Evolutionary conservation across 2,888 invertebrate genomes (phyloP), one percentile per base, ranked within the genome.

Genomic region (Nesidiocoris tenuis): DNA sequence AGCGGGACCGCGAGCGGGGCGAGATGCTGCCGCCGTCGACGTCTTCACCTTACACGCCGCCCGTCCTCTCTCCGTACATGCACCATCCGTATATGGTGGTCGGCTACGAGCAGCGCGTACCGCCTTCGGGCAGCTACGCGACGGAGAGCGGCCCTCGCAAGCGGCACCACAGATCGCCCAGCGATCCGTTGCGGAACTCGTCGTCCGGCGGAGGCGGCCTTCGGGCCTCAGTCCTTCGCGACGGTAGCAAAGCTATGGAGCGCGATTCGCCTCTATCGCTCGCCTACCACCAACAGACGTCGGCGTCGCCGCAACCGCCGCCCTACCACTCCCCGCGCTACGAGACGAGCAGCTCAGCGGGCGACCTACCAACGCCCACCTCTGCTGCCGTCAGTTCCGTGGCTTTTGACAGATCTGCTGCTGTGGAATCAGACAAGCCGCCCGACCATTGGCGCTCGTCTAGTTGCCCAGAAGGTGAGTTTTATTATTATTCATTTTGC

Each of bases 201-300:
- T 75, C 78, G 71, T 61, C 55, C 54, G 89, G 89, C 78, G 90
- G 90, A 18, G 83, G 86, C 76, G 64, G 64, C 19, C 59, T 68
- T 67, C 85, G 90, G 79, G 90, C 89, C 63, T 90, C 90, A 78
- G 91, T 91, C 18, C 82, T 91, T 80, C 85, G 90, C 76, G 90
- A 90, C 82, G 88, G 88, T 55, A 85, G 82, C 83, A 79, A 80
- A 77, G 79, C 79, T 21, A 39, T 39, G 12, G 81, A 80, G 74
- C 79, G 80, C 57, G 79, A 81, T 79, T 79, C 82, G 74, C 80
- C 81, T 64, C 61, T 81, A 71, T 78, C 82, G 75, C 68, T 82
- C 79, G 74, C 81, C 75, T 79, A 81, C 78, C 78, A 79, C 77
- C n/a, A n/a, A n/a, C 76, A 78, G 77, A 75, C 80, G 68, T 74